These are phyloP conservation scores for Catostylus mosaicus DNA, from an alignment of 30 jellyfish, hydroid and myxozoan species.

Conservation along the genomic window DNA sequence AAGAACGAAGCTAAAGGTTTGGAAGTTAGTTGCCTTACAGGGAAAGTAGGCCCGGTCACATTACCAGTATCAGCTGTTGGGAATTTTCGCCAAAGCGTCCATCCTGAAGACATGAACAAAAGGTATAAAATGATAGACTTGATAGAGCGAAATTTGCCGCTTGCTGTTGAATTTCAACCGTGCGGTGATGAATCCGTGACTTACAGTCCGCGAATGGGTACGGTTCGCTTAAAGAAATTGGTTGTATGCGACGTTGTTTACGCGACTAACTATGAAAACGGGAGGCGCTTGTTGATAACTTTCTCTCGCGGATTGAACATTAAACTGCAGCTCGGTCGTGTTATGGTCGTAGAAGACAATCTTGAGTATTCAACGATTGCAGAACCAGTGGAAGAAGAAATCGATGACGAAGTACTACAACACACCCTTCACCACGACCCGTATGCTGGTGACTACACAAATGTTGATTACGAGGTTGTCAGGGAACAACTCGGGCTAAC, in stretches of 20 bases:
- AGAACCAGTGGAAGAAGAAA: constrained; percentile 33
- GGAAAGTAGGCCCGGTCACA: not conserved
- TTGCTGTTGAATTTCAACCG: constrained; percentile 61
- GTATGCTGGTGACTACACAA: constrained; percentile 18
- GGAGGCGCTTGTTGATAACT: constrained; percentile 47
- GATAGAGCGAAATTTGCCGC: constrained; percentile 41
- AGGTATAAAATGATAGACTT: constrained; percentile 49
- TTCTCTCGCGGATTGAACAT: constrained; percentile 70
- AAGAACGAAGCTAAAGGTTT: constrained; percentile 3
- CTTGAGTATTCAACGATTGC: constrained; percentile 36
- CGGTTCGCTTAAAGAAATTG: constrained; percentile 18
- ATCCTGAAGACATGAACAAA: constrained; percentile 1
- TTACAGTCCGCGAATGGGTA: constrained; percentile 75
- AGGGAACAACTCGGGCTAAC: not conserved
- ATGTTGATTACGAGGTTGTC: not conserved
- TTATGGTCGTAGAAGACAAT: constrained; percentile 17
- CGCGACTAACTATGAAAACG: constrained; percentile 65
- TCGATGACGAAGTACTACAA: constrained; percentile 15
- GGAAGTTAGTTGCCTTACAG: not conserved
- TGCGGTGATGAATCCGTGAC: constrained; percentile 11
- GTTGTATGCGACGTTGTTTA: constrained; percentile 18
- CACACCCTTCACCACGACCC: constrained; percentile 22
- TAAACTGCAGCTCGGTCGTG: constrained; percentile 65
- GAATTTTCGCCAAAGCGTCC: constrained; percentile 24
- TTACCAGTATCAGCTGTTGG: constrained; percentile 59